A percentile compares a stretch with the other conserved stretches of the same genome.
These are phyloP conservation scores for Nycteola revayana DNA, from an alignment of 2,888 invertebrate genomes.

Conservation along the genomic window DNA sequence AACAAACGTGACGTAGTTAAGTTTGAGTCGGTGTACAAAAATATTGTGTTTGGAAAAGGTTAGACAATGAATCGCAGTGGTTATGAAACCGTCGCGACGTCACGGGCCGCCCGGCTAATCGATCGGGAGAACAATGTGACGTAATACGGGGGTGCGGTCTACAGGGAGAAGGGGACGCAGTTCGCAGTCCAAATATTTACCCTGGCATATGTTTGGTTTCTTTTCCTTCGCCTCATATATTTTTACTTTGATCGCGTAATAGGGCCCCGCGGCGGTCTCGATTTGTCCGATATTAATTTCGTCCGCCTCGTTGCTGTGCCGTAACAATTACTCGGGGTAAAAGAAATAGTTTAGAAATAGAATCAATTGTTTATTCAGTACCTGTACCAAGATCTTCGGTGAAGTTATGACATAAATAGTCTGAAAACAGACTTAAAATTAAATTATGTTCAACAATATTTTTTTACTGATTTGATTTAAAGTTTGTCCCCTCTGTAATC, in stretches of 20 bases:
- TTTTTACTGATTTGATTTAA: conserved; percentile 16
- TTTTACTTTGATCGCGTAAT: conserved; percentile 78
- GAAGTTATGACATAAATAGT: too few species aligned
- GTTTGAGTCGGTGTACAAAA: conserved; percentile 23
- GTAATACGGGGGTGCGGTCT: conserved; percentile 59
- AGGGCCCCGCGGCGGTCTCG: conserved; percentile 64
- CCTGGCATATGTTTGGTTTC: conserved; percentile 79
- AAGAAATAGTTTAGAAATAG: conserved; percentile 40
- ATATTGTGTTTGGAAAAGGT: conserved; percentile 22
- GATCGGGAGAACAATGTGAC: conserved; percentile 76
- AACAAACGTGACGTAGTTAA: conserved; percentile 15
- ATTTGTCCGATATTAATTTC: conserved; percentile 76
- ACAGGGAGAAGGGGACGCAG: conserved; percentile 44
- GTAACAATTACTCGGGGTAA: conserved; percentile 39
- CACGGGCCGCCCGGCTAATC: conserved; percentile 65
- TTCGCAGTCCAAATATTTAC: conserved; percentile 74
- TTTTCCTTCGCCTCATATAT: conserved; percentile 80
- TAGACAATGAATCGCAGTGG: conserved; percentile 37
- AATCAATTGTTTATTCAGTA: too few species aligned
- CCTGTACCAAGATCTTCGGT: too few species aligned
- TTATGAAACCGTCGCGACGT: conserved; percentile 62
- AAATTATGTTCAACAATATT: too few species aligned
- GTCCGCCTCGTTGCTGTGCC: conserved; percentile 39
- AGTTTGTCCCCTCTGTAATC: conserved; percentile 17
- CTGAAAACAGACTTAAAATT: too few species aligned